phyloP scores from a whole-genome alignment of 30 jellyfish, hydroid and myxozoan genomes.

The Chironex yamaguchii region DNA sequence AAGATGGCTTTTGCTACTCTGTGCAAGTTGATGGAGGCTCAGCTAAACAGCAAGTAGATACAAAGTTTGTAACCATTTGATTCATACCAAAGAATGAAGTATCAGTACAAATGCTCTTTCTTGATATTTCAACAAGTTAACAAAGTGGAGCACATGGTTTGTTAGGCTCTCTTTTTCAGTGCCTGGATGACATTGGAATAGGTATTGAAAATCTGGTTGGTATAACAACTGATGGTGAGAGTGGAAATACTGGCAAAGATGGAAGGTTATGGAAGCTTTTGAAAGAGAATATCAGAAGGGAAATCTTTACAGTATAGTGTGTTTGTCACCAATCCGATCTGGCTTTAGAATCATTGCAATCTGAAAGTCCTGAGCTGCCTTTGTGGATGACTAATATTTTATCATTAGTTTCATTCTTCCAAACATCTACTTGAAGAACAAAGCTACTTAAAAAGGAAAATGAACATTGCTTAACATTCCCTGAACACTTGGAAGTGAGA shows the following conservation, averaged over 20 bases:
- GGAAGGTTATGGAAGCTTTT: slow-evolving; percentile 29
- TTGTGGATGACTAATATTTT: slow-evolving; percentile 54
- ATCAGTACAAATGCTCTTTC: slow-evolving; percentile 15
- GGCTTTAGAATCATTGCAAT: slow-evolving; percentile 62
- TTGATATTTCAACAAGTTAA: slow-evolving; percentile 50
- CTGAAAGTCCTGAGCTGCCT: slow-evolving; percentile 32
- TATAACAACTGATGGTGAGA: slow-evolving; percentile 48
- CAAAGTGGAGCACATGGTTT: slow-evolving; percentile 56
- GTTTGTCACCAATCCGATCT: slow-evolving; percentile 64
- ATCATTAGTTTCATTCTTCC: slow-evolving; percentile 31
- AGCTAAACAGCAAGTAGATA: no score
- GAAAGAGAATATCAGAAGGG: slow-evolving; percentile 36
- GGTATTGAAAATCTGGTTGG: slow-evolving; percentile 45
- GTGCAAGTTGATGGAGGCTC: no score
- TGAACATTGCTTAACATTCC: slow-evolving; percentile 13
- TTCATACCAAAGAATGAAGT: no score
- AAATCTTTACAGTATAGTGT: slow-evolving; percentile 61
- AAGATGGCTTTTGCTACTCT: no score
- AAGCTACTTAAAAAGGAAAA: slow-evolving; percentile 35
- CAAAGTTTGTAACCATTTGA: no score
- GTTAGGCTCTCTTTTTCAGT: slow-evolving; percentile 17
- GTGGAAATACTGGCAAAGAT: slow-evolving; percentile 52
- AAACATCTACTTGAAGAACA: slow-evolving; percentile 59
- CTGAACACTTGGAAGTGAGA: slow-evolving; percentile 61
- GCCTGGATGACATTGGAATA: slow-evolving; percentile 3